Base-by-base conservation (phyloP, 2,797 vertebrate species). In the Petrocephalus sullivani region DNA sequence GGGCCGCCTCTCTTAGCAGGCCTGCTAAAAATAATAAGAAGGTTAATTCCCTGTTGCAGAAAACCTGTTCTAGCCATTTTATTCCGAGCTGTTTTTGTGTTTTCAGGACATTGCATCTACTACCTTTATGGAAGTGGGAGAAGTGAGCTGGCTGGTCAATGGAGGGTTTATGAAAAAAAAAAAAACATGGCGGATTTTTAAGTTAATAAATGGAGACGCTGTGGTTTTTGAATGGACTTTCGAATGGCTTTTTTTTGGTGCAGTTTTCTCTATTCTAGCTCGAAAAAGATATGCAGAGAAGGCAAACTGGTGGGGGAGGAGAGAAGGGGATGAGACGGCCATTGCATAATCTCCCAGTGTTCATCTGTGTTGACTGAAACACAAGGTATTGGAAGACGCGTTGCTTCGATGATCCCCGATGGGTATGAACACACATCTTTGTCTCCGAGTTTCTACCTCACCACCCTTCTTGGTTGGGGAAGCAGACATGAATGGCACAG, bases 11-110 rank as follows among this genome's bases (percentile, higher is more conserved):
- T 93, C 90, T 94, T 92, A 92, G 92, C 92, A 57, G 89, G 90
- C 90, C 85, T 75, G 93, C 94, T 95, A 94, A 95, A 95, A 95
- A 94, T 95, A 94, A 93, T 91, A 94, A 92, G 90, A 93, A 91
- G 93, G 93, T 92, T 94, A 93, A 92, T 92, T 94, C 92, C 90
- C 93, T 88, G 90, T 93, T 93, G 92, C 91, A 91, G 89, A 93
- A 93, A 93, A 95, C 89, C 91, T 93, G 91, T 93, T 93, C 91
- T 89, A 71, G 58, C 90, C 89, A 85, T 92, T 89, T 84, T 91
- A 87, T 92, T 88, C 81, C 90, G 46, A 21, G 82, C 87, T 88
- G 54, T 85, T 84, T 71, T 67, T 8, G 60, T 75, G 82, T 86
- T 88, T 75, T 12, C 84, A 41, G 53, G 61, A 86, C 61, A 64